Percentiles rank a stretch among this genome's conserved stretches.
These are phyloP conservation scores for Eupithecia subumbrata DNA, from an alignment of 2,888 invertebrate genomes.

Conservation along the genomic window DNA sequence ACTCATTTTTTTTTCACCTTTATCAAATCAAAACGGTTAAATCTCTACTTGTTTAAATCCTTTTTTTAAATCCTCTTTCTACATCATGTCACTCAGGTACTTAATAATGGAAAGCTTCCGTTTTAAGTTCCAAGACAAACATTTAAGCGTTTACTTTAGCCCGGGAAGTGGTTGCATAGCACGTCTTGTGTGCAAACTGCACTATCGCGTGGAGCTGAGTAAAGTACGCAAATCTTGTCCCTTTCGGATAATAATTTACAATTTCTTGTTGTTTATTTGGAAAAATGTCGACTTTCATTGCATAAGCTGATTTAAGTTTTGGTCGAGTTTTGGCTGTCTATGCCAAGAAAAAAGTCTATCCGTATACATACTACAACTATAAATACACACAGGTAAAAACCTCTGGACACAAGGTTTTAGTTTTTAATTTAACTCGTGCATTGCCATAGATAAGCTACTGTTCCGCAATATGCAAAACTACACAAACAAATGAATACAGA, in stretches of 20 bases:
- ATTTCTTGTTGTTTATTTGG: no score
- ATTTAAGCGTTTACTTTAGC: conserved; percentile 4
- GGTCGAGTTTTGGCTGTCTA: background rate
- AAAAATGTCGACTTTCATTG: background rate
- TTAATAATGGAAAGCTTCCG: background rate
- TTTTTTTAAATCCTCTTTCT: background rate
- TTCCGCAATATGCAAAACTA: conserved; percentile 31
- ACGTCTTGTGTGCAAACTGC: background rate
- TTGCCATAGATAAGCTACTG: conserved; percentile 25
- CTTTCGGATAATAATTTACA: background rate
- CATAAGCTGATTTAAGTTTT: background rate
- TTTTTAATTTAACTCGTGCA: conserved; percentile 29
- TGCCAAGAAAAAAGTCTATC: background rate
- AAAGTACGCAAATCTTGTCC: conserved; percentile 4
- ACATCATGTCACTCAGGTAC: conserved; percentile 1
- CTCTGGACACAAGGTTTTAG: background rate
- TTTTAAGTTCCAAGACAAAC: conserved; percentile 9
- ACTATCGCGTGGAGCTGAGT: background rate
- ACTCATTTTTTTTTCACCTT: no score
- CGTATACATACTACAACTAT: background rate
- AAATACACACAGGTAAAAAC: background rate
- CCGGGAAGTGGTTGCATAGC: conserved; percentile 3
- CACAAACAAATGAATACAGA: conserved; percentile 26
- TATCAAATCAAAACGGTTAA: no score
- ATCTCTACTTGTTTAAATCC: no score